Evolutionary conservation across 2,888 invertebrate genomes (phyloP), one percentile per base, ranked within the genome.

Genomic region (Lasioglossum zephyrum): DNA sequence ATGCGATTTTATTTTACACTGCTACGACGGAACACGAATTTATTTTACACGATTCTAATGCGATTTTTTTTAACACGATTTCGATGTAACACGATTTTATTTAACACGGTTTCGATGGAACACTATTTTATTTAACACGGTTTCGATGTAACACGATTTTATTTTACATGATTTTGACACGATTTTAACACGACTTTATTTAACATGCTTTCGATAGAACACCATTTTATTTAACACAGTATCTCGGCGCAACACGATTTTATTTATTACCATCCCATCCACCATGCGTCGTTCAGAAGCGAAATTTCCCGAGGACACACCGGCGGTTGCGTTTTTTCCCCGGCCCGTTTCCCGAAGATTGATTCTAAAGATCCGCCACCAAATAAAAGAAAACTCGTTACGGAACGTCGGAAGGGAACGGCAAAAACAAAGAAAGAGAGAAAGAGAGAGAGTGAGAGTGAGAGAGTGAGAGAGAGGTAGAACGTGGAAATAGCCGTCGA

Each of bases 341-440:
- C 11, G 26, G 13, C 4, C 39, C 22, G 39, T 53, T 53, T 69
- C 69, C 36, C 39, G 36, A 69, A 69, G 69, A 69, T 69, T 39
- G 36, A 69, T 69, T 69, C 69, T 36, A 69, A 69, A 69, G 22
- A 39, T 39, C 22, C 39, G n/a, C 36, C 39, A 39, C 18, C 66
- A 66, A 66, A 66, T 36, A 66, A 36, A 66, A 66, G 66, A 36
- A 66, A 66, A 66, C 66, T 36, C 66, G 66, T 66, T 66, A 66
- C 66, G 66, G 60, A 60, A 60, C 60, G 60, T 60, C 53, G 53
- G 53, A n/a, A 53, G 9, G 22, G 53, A 53, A 53, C 60, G 26
- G 13, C 60, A 26, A 60, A 60, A 60, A 60, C 60, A 60, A 16
- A 60, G 22, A 22, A 22, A 9, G 22, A 9, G 22, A 53, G 22